Conservation (phyloP, 2,797 vertebrate genomes). For the Acanthis flammea region DNA sequence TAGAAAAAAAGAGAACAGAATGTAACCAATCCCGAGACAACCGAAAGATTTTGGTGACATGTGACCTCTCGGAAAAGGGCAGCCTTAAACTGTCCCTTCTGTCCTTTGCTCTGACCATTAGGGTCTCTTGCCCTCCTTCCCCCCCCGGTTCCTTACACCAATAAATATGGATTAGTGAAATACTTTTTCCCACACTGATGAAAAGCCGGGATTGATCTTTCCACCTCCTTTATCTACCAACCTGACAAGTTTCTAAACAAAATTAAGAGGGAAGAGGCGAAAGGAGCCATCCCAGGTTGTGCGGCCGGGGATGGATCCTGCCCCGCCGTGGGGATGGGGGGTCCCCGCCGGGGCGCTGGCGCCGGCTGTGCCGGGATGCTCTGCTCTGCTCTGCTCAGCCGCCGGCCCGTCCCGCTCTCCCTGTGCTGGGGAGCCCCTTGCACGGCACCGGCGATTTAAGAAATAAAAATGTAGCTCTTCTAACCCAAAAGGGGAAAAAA, state of each 20-base stretch:
- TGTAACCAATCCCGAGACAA: constrained; percentile 81
- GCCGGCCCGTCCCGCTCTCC: neutral
- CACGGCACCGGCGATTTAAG: neutral
- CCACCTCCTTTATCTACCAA: constrained; percentile 78
- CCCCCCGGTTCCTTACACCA: constrained; percentile 69
- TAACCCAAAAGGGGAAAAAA: neutral
- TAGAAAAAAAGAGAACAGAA: constrained; percentile 76
- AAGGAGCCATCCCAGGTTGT: constrained; percentile 1
- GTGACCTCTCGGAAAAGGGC: constrained; percentile 73
- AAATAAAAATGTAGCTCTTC: neutral
- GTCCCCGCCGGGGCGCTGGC: neutral
- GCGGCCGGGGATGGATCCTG: neutral
- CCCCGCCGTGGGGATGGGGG: neutral
- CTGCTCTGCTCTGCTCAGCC: neutral
- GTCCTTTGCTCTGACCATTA: constrained; percentile 65
- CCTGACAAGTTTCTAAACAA: constrained; percentile 73
- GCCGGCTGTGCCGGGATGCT: neutral
- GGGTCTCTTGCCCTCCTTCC: constrained; percentile 2
- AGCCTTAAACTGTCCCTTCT: constrained; percentile 73
- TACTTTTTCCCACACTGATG: constrained; percentile 79
- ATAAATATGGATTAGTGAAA: constrained; percentile 84
- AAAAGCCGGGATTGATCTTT: constrained; percentile 79
- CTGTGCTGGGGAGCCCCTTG: neutral
- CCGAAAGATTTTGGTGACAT: constrained; percentile 80
- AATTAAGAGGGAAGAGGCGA: constrained; percentile 61